Conservation (phyloP, 2,797 vertebrate genomes). For the Triplophysa bombifrons region DNA sequence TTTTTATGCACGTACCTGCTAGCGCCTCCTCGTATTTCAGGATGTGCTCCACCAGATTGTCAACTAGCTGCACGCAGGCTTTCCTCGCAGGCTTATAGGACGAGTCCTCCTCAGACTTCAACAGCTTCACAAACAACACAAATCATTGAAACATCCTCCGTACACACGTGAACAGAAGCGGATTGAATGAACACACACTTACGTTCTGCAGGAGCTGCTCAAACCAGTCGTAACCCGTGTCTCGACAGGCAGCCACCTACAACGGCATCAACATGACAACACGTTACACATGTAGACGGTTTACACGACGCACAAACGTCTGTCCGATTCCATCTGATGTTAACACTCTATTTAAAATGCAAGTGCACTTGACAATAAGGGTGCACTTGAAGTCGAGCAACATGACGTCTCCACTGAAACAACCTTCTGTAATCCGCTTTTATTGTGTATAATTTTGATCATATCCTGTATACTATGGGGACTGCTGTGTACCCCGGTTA, state of each 20-base stretch:
- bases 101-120: conserved; percentile 95
- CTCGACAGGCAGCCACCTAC: conserved; percentile 93
- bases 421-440: too few species aligned
- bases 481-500: too few species aligned
- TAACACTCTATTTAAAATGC: too few species aligned
- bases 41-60: conserved; percentile 97
- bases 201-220: conserved; percentile 98
- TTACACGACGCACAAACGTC: too few species aligned
- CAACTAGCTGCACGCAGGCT: conserved; percentile 95
- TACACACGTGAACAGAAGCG: background rate
- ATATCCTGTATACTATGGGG: too few species aligned
- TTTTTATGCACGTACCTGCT: conserved; percentile 74
- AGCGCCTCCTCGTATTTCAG: conserved; percentile 97
- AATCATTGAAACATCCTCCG: background rate
- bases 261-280: background rate
- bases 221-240: conserved; percentile 99
- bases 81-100: conserved; percentile 97
- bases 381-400: too few species aligned
- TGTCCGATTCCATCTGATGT: background rate
- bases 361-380: too few species aligned
- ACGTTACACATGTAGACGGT: background rate
- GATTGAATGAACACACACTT: conserved; percentile 61
- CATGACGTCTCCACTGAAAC: too few species aligned
- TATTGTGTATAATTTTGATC: too few species aligned
- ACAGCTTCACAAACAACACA: conserved; percentile 71